Percentiles rank a stretch among this genome's conserved stretches.
Evolutionary conservation across 2,888 invertebrate genomes (phyloP).

Genomic region (Tachina fera): DNA sequence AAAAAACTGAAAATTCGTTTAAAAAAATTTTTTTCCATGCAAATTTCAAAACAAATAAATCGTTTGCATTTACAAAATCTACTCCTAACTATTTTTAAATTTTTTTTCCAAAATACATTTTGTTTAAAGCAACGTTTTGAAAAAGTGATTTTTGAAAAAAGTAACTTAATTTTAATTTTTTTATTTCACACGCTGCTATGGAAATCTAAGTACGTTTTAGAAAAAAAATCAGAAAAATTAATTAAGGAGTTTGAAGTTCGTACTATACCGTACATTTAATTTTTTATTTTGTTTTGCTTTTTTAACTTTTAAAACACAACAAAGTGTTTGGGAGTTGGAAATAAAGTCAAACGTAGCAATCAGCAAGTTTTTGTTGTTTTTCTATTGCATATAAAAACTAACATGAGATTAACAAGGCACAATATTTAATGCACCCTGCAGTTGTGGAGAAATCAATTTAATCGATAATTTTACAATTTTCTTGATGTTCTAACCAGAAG

Average conservation of each 20-base stretch:
- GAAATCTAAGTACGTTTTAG: too few species aligned
- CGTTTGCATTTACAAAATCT: too few species aligned
- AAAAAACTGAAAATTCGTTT: too few species aligned
- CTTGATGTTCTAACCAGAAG: too few species aligned
- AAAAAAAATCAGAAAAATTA: not conserved
- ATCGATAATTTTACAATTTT: not conserved
- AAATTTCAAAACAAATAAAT: too few species aligned
- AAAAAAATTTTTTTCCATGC: too few species aligned
- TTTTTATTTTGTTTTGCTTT: slow-evolving; percentile 10
- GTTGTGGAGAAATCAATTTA: not conserved
- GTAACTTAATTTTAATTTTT: too few species aligned
- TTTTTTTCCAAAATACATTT: not conserved
- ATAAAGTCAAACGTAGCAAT: slow-evolving; percentile 24
- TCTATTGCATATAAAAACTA: slow-evolving; percentile 35
- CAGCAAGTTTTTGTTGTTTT: slow-evolving; percentile 56
- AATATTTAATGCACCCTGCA: not conserved
- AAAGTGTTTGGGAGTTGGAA: slow-evolving; percentile 51
- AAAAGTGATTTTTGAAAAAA: too few species aligned
- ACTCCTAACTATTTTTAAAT: too few species aligned
- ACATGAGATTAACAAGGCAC: not conserved
- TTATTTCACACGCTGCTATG: too few species aligned
- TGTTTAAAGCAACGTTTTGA: too few species aligned
- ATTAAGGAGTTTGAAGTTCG: slow-evolving; percentile 9
- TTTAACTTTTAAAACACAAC: slow-evolving; percentile 9
- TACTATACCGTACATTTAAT: not conserved